Evolutionary conservation across 2,888 invertebrate genomes (phyloP), one percentile per base, ranked within the genome.

Genomic region (Megalurothrips usitatus): DNA sequence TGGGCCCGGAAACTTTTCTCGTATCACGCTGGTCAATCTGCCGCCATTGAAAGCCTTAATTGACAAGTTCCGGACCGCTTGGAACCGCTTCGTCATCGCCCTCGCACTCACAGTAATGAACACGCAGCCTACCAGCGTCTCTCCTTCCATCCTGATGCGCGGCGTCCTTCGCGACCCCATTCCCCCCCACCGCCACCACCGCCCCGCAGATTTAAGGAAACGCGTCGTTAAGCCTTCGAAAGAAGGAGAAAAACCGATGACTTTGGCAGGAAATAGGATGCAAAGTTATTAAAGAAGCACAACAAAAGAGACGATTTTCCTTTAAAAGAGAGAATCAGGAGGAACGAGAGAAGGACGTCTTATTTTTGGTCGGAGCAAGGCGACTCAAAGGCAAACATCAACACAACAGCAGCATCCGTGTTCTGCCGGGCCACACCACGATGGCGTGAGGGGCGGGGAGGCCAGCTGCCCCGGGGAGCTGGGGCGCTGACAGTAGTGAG

Each of bases 71-170:
- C 58, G 58, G 58, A 17, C 58, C 58, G 14, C 11, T 14, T 12
- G 14, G 58, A 19, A 58, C 6, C 58, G 58, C 58, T 19, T 58
- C 58, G 58, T 58, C 58, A 58, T 58, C 34, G 14, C 58, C 58
- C 11, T 58, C 58, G 58, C 58, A 58, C 58, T 58, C 58, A 58
- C 19, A 58, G 58, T 58, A 58, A 58, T 58, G 58, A 58, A 58
- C 58, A 58, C 19, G 58, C 19, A 19, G 19, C 58, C 52, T 52
- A 17, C 52, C 52, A 14, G 52, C 52, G 17, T 17, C 52, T 17
- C 52, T 17, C 14, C 52, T 17, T 17, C 49, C 52, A n/a, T n/a
- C n/a, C n/a, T n/a, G n/a, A n/a, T n/a, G n/a, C n/a, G n/a, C n/a
- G n/a, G n/a, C n/a, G n/a, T n/a, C n/a, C n/a, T n/a, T n/a, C n/a